Conservation (phyloP, 2,797 vertebrate species). For the Cryptoblepharus egeriae region DNA sequence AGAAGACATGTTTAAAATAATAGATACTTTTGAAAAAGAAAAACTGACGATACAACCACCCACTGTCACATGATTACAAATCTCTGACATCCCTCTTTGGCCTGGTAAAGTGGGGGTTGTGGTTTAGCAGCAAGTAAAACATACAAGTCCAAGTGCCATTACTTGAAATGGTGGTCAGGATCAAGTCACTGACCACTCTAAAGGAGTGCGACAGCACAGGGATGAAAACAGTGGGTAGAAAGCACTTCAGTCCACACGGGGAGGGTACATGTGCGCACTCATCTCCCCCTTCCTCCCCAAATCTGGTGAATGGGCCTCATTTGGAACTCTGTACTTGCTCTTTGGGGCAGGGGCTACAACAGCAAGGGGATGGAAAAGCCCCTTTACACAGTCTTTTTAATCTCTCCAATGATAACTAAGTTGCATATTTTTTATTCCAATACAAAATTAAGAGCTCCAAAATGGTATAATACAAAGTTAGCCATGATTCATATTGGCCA, state of each 20-base stretch:
- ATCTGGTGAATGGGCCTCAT: too few species aligned
- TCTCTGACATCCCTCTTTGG: constrained; percentile 67
- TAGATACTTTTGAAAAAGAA: constrained; percentile 67
- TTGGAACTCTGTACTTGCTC: background rate
- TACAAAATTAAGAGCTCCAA: background rate
- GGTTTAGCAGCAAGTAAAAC: constrained; percentile 60
- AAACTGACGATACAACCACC: constrained; percentile 62
- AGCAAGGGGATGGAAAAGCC: background rate
- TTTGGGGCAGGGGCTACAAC: too few species aligned
- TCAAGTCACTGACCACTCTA: background rate
- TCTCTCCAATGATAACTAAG: background rate
- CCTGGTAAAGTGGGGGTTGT: constrained; percentile 69
- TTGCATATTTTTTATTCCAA: background rate
- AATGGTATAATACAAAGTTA: constrained; percentile 38
- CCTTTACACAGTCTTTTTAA: background rate
- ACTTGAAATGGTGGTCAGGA: background rate
- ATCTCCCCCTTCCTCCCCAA: too few species aligned
- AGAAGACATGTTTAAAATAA: constrained; percentile 30
- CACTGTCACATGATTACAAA: constrained; percentile 50
- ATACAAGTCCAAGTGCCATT: background rate
- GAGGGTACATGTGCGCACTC: too few species aligned
- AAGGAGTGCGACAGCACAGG: background rate
- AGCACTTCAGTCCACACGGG: background rate
- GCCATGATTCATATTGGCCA: constrained; percentile 49
- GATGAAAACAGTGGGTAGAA: background rate